phyloP scores from a whole-genome alignment of 2,797 vertebrate genomes.

The Chanos chanos region DNA sequence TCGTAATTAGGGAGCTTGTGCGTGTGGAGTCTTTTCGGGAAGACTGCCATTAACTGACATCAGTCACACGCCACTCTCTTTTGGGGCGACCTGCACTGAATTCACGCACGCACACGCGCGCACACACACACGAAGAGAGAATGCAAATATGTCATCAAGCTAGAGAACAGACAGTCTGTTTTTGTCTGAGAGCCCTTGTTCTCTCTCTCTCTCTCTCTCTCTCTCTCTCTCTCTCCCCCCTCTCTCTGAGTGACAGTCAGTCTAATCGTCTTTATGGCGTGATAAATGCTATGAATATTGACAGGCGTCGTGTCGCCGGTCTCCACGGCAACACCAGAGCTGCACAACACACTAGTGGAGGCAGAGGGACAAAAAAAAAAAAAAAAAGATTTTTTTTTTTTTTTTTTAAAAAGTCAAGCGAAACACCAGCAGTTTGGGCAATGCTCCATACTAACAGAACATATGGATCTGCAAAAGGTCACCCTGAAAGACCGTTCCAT shows the following conservation, averaged over 20 bases:
- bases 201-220: conserved; percentile 7
- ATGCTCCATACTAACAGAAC: too few relatives aligned
- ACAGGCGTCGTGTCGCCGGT: conserved; percentile 46
- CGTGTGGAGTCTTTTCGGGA: conserved; percentile 23
- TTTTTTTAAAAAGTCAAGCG: not conserved
- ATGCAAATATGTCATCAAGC: too few relatives aligned
- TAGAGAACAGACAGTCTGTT: not conserved
- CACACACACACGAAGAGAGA: not conserved
- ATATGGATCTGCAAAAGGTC: too few relatives aligned
- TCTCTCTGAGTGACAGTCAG: conserved; percentile 59
- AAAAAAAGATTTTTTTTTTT: not conserved
- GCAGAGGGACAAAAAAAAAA: not conserved
- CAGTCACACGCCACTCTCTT: conserved; percentile 23
- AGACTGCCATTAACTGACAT: conserved; percentile 22
- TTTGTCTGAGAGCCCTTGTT: too few relatives aligned
- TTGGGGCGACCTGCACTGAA: too few relatives aligned
- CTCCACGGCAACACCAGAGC: conserved; percentile 38
- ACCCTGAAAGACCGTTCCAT: too few relatives aligned
- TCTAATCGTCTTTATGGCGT: conserved; percentile 63
- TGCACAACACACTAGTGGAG: not conserved
- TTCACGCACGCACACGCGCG: too few relatives aligned
- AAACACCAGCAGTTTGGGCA: too few relatives aligned
- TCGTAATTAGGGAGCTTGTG: conserved; percentile 37
- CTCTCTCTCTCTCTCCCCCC: conserved; percentile 17
- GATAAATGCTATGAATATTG: conserved; percentile 63